A percentile compares a stretch with the other conserved stretches of the same genome.
Conservation (phyloP, 1,140 invertebrate genomes). For the Mercenaria mercenaria region DNA sequence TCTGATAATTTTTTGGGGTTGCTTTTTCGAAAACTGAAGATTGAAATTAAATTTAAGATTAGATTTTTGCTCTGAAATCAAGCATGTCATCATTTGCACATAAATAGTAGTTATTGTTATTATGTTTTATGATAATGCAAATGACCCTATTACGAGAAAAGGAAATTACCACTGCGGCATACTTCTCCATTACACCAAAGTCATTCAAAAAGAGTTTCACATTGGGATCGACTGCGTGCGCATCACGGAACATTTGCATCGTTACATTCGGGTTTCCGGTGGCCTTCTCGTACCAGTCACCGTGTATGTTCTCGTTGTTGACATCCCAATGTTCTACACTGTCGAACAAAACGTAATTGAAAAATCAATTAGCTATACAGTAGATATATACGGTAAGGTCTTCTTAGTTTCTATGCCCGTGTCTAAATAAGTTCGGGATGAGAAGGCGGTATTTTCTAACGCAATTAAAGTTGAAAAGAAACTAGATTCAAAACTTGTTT, state of each 20-base stretch:
- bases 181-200: conserved; percentile 53
- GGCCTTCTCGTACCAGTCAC: conserved; percentile 51
- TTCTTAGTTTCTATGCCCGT: neutral
- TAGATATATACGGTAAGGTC: neutral
- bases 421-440: neutral
- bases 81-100: no score
- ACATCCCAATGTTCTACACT: conserved; percentile 73
- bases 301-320: conserved; percentile 70
- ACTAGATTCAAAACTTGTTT: no score
- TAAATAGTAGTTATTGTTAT: no score
- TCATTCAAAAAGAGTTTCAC: conserved; percentile 69
- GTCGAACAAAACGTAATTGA: neutral
- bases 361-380: neutral
- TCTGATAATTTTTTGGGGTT: no score
- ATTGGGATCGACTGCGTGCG: conserved; percentile 46
- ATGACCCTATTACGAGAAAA: no score
- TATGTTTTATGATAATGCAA: no score
- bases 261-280: conserved; percentile 48
- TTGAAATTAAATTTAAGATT: no score
- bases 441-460: no score
- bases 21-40: no score
- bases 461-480: no score
- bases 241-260: conserved; percentile 61
- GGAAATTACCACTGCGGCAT: conserved; percentile 41
- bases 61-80: no score